Percentiles rank a stretch among this genome's conserved stretches.
phyloP scores from a whole-genome alignment of 2,113 vertebrate species.

The Bagarius yarrelli region DNA sequence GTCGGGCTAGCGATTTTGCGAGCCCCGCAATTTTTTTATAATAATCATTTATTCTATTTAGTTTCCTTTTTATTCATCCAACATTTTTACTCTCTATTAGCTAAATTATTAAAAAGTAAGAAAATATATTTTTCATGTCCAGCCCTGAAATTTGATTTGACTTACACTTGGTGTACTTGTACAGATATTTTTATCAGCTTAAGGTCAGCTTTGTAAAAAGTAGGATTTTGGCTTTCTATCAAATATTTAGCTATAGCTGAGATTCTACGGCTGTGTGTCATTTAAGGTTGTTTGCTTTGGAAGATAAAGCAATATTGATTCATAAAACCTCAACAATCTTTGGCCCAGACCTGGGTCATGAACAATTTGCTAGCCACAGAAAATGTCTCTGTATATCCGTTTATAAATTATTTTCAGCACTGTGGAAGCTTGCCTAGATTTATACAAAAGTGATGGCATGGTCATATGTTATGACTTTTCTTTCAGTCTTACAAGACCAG shows the following conservation, averaged over 20 bases:
- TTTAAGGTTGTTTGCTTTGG: slow-evolving; percentile 40
- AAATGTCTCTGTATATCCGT: slow-evolving; percentile 4
- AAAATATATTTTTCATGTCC: not conserved
- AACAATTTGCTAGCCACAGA: slow-evolving; percentile 35
- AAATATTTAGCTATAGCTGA: slow-evolving; percentile 16
- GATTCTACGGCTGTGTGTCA: slow-evolving; percentile 7
- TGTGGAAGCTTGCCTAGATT: slow-evolving; percentile 11
- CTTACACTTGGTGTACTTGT: not conserved
- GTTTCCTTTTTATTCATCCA: too few species aligned
- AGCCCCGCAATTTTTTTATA: too few species aligned
- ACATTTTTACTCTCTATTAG: not conserved
- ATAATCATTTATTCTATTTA: too few species aligned
- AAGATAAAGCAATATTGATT: slow-evolving; percentile 37
- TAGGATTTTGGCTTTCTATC: not conserved
- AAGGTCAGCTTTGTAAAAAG: slow-evolving; percentile 23
- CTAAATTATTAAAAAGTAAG: not conserved
- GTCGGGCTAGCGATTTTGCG: too few species aligned
- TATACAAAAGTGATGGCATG: slow-evolving; percentile 11
- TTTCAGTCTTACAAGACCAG: slow-evolving; percentile 20
- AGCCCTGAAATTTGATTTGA: not conserved
- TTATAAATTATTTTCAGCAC: slow-evolving; percentile 28
- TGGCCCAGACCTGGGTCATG: slow-evolving; percentile 30
- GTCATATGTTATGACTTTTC: slow-evolving; percentile 16
- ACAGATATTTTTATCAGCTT: slow-evolving; percentile 4
- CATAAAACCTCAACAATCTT: slow-evolving; percentile 35